A percentile compares a stretch with the other conserved stretches of the same genome.
Conservation (phyloP, 2,113 vertebrate species). For the Periophthalmus modestus region DNA sequence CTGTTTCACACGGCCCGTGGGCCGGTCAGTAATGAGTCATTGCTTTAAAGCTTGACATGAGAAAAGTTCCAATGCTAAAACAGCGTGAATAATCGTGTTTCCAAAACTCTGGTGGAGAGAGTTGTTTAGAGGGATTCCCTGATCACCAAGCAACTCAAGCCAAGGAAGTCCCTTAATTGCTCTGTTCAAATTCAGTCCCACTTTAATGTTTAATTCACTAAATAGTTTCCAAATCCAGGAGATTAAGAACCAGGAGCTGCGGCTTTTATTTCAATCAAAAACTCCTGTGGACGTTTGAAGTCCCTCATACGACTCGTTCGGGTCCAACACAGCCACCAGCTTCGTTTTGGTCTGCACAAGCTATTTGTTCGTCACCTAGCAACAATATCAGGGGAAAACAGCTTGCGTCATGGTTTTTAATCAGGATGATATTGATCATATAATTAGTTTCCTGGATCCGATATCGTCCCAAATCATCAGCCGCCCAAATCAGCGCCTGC, state of each 20-base stretch:
- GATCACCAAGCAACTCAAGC: conserved; percentile 39
- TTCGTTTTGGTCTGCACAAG: no score
- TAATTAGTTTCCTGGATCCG: no score
- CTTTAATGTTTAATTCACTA: conserved; percentile 47
- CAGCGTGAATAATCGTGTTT: conserved; percentile 36
- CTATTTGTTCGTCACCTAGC: no score
- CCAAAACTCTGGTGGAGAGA: conserved; percentile 19
- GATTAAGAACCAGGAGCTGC: conserved; percentile 18
- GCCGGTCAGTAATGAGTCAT: conserved; percentile 59
- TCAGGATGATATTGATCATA: no score
- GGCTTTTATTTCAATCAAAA: not conserved
- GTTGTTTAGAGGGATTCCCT: conserved; percentile 44
- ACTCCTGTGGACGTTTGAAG: conserved; percentile 11
- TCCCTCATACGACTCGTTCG: no score
- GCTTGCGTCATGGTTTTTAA: no score
- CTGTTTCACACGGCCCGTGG: conserved; percentile 31
- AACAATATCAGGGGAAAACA: no score
- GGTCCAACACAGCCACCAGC: no score
- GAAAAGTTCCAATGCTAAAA: conserved; percentile 18
- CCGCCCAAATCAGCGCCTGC: no score
- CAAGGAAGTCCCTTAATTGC: conserved; percentile 43
- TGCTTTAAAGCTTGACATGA: conserved; percentile 16
- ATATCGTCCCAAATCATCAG: no score
- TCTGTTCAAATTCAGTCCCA: conserved; percentile 22
- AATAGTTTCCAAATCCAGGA: conserved; percentile 28